Evolutionary conservation across 1,140 invertebrate species (phyloP).

Genomic region (Pseudomyrmex dendroicus): DNA sequence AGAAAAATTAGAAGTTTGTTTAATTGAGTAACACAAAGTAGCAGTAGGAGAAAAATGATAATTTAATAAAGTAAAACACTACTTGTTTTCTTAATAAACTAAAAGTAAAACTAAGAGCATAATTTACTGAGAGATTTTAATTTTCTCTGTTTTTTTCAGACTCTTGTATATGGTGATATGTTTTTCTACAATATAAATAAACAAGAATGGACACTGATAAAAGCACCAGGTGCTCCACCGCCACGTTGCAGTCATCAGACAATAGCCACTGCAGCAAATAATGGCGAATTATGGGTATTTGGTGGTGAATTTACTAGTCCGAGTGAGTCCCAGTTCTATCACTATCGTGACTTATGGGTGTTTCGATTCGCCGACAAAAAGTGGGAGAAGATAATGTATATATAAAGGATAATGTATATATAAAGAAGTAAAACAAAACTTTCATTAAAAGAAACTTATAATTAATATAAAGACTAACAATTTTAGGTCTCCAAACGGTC

Average conservation of each 20-base stretch:
- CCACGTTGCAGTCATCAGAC: conserved; percentile 95
- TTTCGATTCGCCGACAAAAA: conserved; percentile 91
- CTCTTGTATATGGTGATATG: conserved; percentile 93
- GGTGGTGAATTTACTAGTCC: conserved; percentile 97
- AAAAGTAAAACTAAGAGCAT: neutral
- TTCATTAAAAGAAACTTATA: neutral
- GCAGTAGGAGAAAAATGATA: no score
- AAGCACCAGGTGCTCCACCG: conserved; percentile 92
- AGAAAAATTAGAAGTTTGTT: neutral
- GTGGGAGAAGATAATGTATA: conserved; percentile 94
- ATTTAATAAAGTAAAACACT: neutral
- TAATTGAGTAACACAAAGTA: no score
- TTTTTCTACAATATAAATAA: conserved; percentile 93
- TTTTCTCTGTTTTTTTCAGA: conserved; percentile 84
- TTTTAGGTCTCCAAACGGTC: conserved; percentile 89
- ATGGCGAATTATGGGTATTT: conserved; percentile 94
- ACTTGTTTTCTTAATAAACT: neutral
- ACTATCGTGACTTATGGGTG: conserved; percentile 97
- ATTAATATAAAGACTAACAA: no score
- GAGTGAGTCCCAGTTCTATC: conserved; percentile 96
- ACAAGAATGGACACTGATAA: conserved; percentile 92
- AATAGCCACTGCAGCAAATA: conserved; percentile 89
- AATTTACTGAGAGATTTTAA: neutral
- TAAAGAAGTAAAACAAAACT: neutral
- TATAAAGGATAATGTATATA: conserved; percentile 44